Percentiles rank a stretch among this genome's conserved stretches.
Conservation (phyloP, 1,140 invertebrate genomes). For the Drosophila willistoni region DNA sequence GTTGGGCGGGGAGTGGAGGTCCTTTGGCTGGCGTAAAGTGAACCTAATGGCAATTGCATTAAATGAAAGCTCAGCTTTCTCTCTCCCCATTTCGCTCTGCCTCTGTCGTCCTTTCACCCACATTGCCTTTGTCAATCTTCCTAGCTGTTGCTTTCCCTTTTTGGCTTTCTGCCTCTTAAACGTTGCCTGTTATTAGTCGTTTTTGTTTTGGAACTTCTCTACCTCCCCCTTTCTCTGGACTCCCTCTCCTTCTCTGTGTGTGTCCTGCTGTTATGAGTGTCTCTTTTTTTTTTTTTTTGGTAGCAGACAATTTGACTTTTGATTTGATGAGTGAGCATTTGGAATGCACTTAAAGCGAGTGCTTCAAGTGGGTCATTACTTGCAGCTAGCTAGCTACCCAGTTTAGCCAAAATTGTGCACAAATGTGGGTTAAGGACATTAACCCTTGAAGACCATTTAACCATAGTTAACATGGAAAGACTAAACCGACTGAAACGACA, state of each 20-base stretch:
- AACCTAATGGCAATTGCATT: conserved; percentile 73
- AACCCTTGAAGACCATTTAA: conserved; percentile 33
- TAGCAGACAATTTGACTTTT: conserved; percentile 56
- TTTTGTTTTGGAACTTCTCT: conserved; percentile 30
- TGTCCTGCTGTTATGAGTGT: conserved; percentile 36
- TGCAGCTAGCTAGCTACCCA: conserved; percentile 16
- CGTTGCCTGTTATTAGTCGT: conserved; percentile 58
- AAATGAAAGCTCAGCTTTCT: conserved; percentile 39
- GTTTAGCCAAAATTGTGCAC: not conserved
- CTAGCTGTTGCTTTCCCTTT: not conserved
- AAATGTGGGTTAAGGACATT: conserved; percentile 49
- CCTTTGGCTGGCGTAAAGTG: conserved; percentile 62
- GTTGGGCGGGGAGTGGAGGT: not conserved
- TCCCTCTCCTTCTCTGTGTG: too few relatives aligned
- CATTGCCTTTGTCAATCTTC: not conserved
- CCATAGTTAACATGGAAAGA: not conserved
- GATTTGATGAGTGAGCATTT: conserved; percentile 60
- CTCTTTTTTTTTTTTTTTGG: conserved; percentile 5
- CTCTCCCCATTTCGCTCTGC: not conserved
- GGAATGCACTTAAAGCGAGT: conserved; percentile 47
- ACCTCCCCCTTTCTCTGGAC: too few relatives aligned
- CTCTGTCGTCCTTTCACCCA: not conserved
- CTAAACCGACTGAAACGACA: not conserved
- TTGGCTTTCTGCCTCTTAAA: conserved; percentile 39
- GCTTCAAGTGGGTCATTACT: conserved; percentile 54